Base-by-base conservation (phyloP, 2,113 vertebrate species). In the Puntigrus tetrazona region DNA sequence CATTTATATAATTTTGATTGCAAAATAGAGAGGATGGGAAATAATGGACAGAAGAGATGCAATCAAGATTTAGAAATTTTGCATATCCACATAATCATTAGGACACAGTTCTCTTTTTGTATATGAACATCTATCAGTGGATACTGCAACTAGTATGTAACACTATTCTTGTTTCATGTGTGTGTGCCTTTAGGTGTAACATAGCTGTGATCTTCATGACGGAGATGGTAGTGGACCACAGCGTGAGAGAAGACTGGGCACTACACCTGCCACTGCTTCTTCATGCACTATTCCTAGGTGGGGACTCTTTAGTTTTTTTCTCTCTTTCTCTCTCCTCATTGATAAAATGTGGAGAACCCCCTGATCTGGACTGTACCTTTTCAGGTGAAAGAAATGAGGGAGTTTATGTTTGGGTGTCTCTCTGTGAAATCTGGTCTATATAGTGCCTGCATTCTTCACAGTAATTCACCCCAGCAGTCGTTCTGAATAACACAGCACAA, bases 141-240 rank as follows among this genome's bases (percentile, higher is more conserved):
- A 29, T 63, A 22, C 52, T 57, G 7, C 52, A 57, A 57, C 52
- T 8, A 31, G 7, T 20, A 36, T 69, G 65, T 36, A 69, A 69
- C 16, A 34, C 31, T 36, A 18, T 36, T 69, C 7, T 36, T 25
- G 61, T 85, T 57, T 1, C 20, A 25, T 80, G 27, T 86, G 18
- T 86, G 18, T 87, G 5, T 88, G 75, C 73, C 86, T 4, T 52
- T 89, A 99, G 98, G 92, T 99, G 98, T 88, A 99, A 99, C 85
- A 97, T 99, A 82, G 98, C 98, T 43, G 97, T 99, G 83, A 99
- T 99, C 89, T 99, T 99, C 87, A 98, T 99, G 97, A 97, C 98
- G 9, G 98, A 99, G 90, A 98, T 99, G 97, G 97, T 99, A 88
- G 98, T 98, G 89, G 98, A 99, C 91, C 98, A 99, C 93, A 99